Evolutionary conservation across 2,113 vertebrate species (phyloP), one percentile per base, ranked within the genome.

Genomic region (Xerus inauris): DNA sequence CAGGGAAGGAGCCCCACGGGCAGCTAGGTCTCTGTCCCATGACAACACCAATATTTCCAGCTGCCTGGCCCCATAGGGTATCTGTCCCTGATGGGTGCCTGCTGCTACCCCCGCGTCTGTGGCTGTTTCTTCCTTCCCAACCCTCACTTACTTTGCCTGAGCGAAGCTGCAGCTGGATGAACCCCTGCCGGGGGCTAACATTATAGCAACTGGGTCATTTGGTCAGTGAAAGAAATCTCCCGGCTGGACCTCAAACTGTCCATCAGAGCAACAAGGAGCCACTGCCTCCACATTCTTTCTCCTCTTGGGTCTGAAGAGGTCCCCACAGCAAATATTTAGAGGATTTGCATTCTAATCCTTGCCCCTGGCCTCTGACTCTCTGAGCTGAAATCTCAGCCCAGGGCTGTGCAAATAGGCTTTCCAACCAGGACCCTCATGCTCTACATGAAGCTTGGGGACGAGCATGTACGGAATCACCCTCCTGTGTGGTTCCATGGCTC

Each of bases 111-210:
- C 7, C 62, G 6, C 5, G 45, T 84, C 45, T 80, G 32, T 72
- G 80, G 73, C 64, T 9, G 2, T 35, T 81, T 72, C 51, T 87
- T 89, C 71, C 88, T 95, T 91, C 69, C 79, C 92, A 42, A 35
- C 87, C 75, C 96, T 89, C 75, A 54, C 91, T 89, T 94, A 69
- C 91, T 69, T 80, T 87, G 79, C 93, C 92, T 95, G 71, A 95
- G 97, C 72, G 22, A 93, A 94, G 94, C 93, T 62, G 59, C 24
- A 62, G 26, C 59, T 73, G 96, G 96, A 97, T 26, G 73, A 28
- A 82, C 28, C 85, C 71, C 91, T 75, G 84, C 71, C 84, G 80
- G 32, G 0, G 77, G 89, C 91, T 95, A 4, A 19, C 0, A 0
- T 62, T 94, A 97, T 95, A 32, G 80, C 13, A 76, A 72, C 72